Percentiles rank a stretch among this genome's conserved stretches.
phyloP scores from a whole-genome alignment of 2,113 vertebrate genomes.

The Chlorodrepanis virens region DNA sequence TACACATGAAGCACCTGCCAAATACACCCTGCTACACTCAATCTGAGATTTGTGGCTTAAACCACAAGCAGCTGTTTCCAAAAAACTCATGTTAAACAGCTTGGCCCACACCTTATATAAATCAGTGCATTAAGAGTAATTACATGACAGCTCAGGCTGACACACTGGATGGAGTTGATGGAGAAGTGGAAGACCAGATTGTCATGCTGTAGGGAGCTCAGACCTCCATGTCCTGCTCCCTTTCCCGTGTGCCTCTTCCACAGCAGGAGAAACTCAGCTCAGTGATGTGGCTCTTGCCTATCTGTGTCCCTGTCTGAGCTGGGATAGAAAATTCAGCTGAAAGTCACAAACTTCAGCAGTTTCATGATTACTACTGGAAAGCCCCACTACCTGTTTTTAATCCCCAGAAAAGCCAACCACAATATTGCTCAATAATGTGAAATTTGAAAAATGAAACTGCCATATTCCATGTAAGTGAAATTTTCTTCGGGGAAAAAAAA shows the following conservation, averaged over 20 bases:
- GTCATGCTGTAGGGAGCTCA: background rate
- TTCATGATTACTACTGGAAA: background rate
- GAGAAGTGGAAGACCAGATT: background rate
- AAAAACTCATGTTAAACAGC: background rate
- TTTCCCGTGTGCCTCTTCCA: background rate
- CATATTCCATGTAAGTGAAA: background rate
- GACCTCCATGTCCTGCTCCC: background rate
- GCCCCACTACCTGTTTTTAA: background rate
- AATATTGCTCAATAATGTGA: background rate
- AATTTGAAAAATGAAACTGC: background rate
- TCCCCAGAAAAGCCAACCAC: background rate
- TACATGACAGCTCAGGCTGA: background rate
- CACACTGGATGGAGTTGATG: background rate
- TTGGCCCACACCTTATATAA: background rate
- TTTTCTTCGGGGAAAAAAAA: background rate
- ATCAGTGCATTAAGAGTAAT: background rate
- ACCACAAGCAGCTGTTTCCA: background rate
- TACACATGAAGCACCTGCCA: background rate
- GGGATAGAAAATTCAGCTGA: background rate
- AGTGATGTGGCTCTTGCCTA: rapidly evolving
- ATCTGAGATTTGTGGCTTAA: background rate
- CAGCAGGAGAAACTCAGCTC: background rate
- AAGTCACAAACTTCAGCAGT: background rate
- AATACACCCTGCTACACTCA: background rate
- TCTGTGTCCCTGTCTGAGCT: background rate